Evolutionary conservation across 2,113 vertebrate species (phyloP), one percentile per base, ranked within the genome.

Genomic region (Benitochromis conjunctus): DNA sequence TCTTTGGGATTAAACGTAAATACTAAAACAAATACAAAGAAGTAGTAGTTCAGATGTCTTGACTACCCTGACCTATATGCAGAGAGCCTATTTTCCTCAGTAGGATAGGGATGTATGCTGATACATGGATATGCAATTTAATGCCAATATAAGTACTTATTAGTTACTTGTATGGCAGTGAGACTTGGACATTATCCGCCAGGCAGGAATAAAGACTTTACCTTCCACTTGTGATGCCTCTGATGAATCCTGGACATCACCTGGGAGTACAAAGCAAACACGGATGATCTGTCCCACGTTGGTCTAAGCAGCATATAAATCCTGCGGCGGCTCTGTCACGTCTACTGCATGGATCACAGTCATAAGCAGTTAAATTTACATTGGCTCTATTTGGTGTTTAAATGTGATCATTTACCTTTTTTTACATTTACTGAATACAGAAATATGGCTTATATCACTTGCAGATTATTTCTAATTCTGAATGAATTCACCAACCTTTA

Each of bases 11-110:
- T n/a, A 64, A 64, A 38, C 1, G 36, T 38, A 5, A 64, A 64
- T 38, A 64, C 36, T 64, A 64, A 64, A 64, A 64, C 5, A 62
- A 62, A 62, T 64, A n/a, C 31, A 3, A 36, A 34, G 3, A 4
- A 36, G 31, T n/a, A n/a, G 31, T 7, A 64, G 9, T 64, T 31
- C 60, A 7, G 31, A 4, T 64, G 60, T 64, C 31, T 64, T 41
- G 19, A 21, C 34, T 66, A 66, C 11, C 34, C 19, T 21, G 0
- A 41, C 4, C 0, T 66, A 3, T 21, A 14, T 2, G 36, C 34
- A 41, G 36, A 66, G 19, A 21, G 6, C 62, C 36, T 66, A 43
- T 9, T 24, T 69, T 24, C 36, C 11, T 69, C 4, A 41, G 7
- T 24, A 24, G 36, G 7, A 41, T 24, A 69, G 36, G 62, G 36